Evolutionary conservation across 2,113 vertebrate species (phyloP), one percentile per base, ranked within the genome.

Genomic region (Dromaius novaehollandiae): DNA sequence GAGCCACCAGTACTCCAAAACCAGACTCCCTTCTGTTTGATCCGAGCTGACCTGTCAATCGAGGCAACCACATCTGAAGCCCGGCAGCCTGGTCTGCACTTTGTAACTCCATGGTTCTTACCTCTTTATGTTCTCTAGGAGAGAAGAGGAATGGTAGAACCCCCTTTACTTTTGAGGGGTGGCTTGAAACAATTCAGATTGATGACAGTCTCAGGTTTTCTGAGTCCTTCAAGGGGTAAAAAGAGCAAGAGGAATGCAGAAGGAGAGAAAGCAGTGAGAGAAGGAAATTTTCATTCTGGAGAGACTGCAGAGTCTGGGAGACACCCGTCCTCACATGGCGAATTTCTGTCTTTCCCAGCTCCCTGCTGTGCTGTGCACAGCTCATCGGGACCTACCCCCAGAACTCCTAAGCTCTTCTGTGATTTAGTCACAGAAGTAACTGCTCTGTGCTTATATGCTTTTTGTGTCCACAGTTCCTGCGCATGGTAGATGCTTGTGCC

Each of bases 401-500:
- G 36, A 64, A 48, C 44, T 86, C 28, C 42, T 4, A 1, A 53
- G 21, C 14, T 82, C 34, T 40, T 25, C 75, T 61, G 46, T 71
- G 75, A 32, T 2, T 65, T 1, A 10, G 82, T 30, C 40, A 13
- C 18, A 55, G 8, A 24, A 63, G 24, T 26, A 65, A 85, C 38
- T 2, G 2, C 32, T 38, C 66, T 53, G 50, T 86, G 55, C 61
- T 94, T 28, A 82, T 2, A 0, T 55, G 42, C 28, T 50, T 50
- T 83, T 83, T 97, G 50, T 95, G 88, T 40, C 77, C 83, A 10
- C 85, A 99, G 99, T 99, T 99, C 94, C 97, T 99, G 30, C 98
- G 99, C 70, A 99, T 99, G 97, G 99, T 99, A 58, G 99, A 99
- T 13, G 99, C 99, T 5, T 99, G 99, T 44, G 97, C 99, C 64